Base-by-base conservation (phyloP, 2,888 invertebrate genomes). In the Eilema depressum region DNA sequence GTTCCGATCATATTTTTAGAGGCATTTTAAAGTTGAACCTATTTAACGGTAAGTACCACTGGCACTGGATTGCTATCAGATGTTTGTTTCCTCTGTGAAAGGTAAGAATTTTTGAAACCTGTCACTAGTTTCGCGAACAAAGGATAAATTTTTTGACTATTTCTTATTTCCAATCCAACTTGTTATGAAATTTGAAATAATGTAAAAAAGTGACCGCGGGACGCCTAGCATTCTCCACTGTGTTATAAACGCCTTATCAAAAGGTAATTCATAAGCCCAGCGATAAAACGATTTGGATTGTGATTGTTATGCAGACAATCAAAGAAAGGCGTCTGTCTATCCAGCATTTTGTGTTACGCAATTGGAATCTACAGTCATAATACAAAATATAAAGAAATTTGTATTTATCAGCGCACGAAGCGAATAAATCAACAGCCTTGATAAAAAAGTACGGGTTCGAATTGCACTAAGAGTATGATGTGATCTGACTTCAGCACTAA, bases 131-230 rank as follows among this genome's bases (percentile, higher is more conserved):
- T 53, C 53, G 10, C n/a, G 8, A 53, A n/a, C 53, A 53, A 53
- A 53, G 53, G 53, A n/a, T 53, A 3, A 47, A 20, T 53, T 10
- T 53, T 8, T 53, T 53, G 20, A n/a, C 10, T 53, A n/a, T 53
- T 53, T n/a, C n/a, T 53, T n/a, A n/a, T 53, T 53, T n/a, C 53
- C 53, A 53, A 53, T 53, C 20, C n/a, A 53, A 53, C 53, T 47
- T 8, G 53, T 53, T 53, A 53, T n/a, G 53, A 53, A 53, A 53
- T 53, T 53, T 53, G 8, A n/a, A 53, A 53, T 20, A 53, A 53
- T 20, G 10, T 53, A 53, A 10, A 53, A n/a, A 53, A 47, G 3
- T 2, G 3, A 53, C 53, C 8, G 53, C 10, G n/a, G 53, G 53
- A 53, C 53, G 10, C 53, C 53, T 10, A 10, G 53, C 53, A 10